These are phyloP conservation scores for Dolichopus griseipennis DNA, from an alignment of 2,888 invertebrate species.

Conservation along the genomic window DNA sequence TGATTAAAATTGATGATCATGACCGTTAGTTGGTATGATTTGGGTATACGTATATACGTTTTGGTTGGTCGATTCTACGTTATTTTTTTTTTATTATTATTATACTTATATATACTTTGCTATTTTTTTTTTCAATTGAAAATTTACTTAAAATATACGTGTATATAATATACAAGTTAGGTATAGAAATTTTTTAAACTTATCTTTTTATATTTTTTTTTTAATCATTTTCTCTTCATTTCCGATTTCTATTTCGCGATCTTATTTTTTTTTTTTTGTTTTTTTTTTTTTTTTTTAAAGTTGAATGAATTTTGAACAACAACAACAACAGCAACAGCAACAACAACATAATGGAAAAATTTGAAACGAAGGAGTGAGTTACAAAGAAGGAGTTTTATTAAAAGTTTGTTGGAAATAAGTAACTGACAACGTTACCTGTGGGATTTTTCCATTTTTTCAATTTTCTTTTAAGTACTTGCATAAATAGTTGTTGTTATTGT, in stretches of 20 bases:
- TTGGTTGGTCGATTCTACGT: too few relatives aligned
- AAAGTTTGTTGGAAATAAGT: too few relatives aligned
- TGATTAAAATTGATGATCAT: too few relatives aligned
- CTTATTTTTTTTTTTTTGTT: neutral
- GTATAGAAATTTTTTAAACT: neutral
- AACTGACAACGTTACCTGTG: conserved; percentile 2
- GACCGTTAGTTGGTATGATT: too few relatives aligned
- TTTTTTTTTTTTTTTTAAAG: neutral
- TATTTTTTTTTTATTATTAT: too few relatives aligned
- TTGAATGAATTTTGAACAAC: neutral
- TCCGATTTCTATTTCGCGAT: neutral
- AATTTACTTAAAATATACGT: too few relatives aligned
- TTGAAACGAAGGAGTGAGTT: too few relatives aligned
- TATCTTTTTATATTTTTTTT: neutral
- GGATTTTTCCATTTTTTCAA: neutral
- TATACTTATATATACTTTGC: too few relatives aligned
- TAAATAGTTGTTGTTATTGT: too few relatives aligned
- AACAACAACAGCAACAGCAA: neutral
- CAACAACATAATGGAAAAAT: neutral
- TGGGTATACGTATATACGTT: too few relatives aligned
- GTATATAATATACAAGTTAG: too few relatives aligned
- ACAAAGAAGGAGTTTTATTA: neutral
- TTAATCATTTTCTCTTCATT: neutral
- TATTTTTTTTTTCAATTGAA: too few relatives aligned
- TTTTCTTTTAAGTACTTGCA: neutral